A percentile compares a stretch with the other conserved stretches of the same genome.
Evolutionary conservation across 2,113 vertebrate species (phyloP).

Genomic region (Calidris pygmaea): DNA sequence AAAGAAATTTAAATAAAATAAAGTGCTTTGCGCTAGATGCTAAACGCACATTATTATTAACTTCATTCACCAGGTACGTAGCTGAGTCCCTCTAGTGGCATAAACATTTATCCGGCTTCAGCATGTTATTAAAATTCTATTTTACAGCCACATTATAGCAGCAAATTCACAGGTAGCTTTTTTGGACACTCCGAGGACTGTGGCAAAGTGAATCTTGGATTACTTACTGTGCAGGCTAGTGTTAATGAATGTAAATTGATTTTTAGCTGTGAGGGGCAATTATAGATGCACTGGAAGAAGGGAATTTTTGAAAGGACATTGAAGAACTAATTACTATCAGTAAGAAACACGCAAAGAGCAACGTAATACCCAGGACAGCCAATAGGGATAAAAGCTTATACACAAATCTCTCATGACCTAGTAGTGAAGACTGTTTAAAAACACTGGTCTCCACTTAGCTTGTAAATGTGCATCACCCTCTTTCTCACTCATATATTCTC

Average conservation of each 20-base stretch:
- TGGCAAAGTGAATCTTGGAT: not conserved
- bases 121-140: not conserved
- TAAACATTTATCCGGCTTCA: not conserved
- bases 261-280: slow-evolving; percentile 17
- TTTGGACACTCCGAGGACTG: not conserved
- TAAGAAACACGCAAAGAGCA: slow-evolving; percentile 28
- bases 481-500: slow-evolving; percentile 11
- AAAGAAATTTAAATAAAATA: not conserved
- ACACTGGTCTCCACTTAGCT: slow-evolving; percentile 54
- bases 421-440: slow-evolving; percentile 62
- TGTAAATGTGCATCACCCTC: slow-evolving; percentile 38
- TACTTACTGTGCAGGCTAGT: not conserved
- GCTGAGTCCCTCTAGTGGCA: slow-evolving; percentile 71
- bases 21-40: not conserved
- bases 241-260: slow-evolving; percentile 25
- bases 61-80: not conserved
- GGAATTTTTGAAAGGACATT: slow-evolving; percentile 32
- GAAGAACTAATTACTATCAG: slow-evolving; percentile 41
- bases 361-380: slow-evolving; percentile 50
- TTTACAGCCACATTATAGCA: not conserved
- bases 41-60: not conserved
- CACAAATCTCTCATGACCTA: slow-evolving; percentile 17
- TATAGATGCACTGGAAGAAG: not conserved
- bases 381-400: slow-evolving; percentile 38
- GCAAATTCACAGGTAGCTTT: not conserved